A percentile compares a stretch with the other conserved stretches of the same genome.
phyloP scores from a whole-genome alignment of 2,113 vertebrate species.

The Equus quagga region DNA sequence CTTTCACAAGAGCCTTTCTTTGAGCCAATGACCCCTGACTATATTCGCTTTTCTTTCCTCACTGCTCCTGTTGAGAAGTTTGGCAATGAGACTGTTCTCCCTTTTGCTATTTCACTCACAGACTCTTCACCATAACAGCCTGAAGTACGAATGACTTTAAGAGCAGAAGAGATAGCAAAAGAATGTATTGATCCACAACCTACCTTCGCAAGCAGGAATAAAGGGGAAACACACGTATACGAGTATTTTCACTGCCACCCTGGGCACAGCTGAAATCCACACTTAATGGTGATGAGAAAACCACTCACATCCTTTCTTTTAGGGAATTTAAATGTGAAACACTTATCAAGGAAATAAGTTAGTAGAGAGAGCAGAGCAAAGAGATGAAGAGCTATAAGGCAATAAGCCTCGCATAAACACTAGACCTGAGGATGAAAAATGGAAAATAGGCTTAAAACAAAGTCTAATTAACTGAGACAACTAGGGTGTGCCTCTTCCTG shows the following conservation, averaged over 20 bases:
- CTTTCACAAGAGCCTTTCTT: neutral
- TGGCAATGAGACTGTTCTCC: neutral
- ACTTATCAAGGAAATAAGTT: neutral
- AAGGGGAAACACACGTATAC: neutral
- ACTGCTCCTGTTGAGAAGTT: neutral
- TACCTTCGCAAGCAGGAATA: neutral
- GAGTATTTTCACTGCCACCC: neutral
- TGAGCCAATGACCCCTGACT: neutral
- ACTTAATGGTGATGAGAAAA: neutral
- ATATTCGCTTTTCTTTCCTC: neutral
- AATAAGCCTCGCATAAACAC: neutral
- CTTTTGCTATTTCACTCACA: neutral
- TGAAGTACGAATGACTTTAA: neutral
- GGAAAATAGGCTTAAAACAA: neutral
- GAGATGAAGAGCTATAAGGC: neutral
- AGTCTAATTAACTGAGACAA: slow-evolving; percentile 1
- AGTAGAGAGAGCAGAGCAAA: neutral
- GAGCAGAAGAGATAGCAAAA: neutral
- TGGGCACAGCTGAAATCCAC: neutral
- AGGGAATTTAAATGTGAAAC: neutral
- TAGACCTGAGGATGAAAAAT: neutral
- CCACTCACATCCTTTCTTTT: neutral
- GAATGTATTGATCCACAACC: neutral
- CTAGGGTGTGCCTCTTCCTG: neutral
- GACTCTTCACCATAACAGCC: neutral